Conservation (phyloP, 2,888 invertebrate species). For the Apomyelois bistriatella region DNA sequence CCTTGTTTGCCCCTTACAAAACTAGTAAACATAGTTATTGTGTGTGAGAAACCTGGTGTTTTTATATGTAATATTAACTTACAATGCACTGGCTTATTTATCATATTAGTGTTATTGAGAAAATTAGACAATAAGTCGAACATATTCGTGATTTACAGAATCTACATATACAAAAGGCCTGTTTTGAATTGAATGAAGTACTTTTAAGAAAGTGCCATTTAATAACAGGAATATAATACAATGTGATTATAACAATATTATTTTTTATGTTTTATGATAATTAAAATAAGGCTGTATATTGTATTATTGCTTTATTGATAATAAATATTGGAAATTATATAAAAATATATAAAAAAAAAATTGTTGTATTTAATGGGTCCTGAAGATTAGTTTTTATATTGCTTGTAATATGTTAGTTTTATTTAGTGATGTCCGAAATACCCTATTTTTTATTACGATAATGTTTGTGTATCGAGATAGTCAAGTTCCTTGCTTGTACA, state of each 20-base stretch:
- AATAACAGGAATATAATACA: constrained; percentile 8
- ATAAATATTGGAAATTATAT: not conserved
- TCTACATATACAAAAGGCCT: not conserved
- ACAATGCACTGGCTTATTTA: not conserved
- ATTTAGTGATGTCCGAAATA: not conserved
- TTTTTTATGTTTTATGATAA: not conserved
- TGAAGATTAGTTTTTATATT: not conserved
- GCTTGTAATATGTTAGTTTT: constrained; percentile 1
- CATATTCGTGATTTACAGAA: constrained; percentile 1
- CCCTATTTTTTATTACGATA: constrained; percentile 2
- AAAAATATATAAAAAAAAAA: constrained; percentile 6
- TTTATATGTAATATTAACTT: too few species aligned
- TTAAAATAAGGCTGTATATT: constrained; percentile 6
- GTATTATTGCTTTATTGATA: constrained; percentile 10
- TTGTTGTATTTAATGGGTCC: constrained; percentile 2
- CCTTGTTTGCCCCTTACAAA: too few species aligned
- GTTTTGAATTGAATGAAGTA: not conserved
- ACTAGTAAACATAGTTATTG: too few species aligned
- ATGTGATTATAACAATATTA: constrained; percentile 16
- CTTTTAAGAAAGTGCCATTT: constrained; percentile 4
- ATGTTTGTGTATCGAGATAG: not conserved
- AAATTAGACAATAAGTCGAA: constrained; percentile 9
- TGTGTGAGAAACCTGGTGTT: too few species aligned
- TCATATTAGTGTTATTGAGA: constrained; percentile 1
- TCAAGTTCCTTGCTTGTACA: not conserved